A percentile compares a stretch with the other conserved stretches of the same genome.
These are phyloP conservation scores for Lamellibrachia luymesi DNA, from an alignment of 1,140 invertebrate genomes.

Conservation along the genomic window DNA sequence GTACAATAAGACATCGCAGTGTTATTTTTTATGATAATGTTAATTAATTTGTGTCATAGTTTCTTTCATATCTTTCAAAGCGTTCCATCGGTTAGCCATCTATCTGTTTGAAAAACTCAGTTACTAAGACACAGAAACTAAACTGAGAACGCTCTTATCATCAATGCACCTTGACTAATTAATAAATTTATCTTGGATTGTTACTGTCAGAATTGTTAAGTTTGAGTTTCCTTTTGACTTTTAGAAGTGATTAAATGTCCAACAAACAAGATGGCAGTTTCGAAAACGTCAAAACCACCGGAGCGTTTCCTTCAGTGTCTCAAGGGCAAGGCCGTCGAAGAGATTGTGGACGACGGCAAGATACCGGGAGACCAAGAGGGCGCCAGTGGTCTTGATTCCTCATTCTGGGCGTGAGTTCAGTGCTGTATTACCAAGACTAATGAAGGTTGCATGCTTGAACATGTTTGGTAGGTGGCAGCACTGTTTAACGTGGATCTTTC, in stretches of 20 bases:
- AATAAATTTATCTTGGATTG: background rate
- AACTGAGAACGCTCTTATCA: background rate
- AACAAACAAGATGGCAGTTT: background rate
- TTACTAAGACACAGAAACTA: background rate
- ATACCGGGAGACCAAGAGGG: slow-evolving; percentile 73
- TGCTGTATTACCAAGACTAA: background rate
- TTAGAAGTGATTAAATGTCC: background rate
- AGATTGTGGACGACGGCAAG: slow-evolving; percentile 63
- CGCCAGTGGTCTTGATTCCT: slow-evolving; percentile 72
- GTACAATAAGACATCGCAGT: too few relatives aligned
- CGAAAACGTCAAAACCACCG: background rate
- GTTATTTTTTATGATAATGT: too few relatives aligned
- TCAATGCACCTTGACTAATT: background rate
- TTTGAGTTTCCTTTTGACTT: background rate
- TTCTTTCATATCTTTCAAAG: too few relatives aligned
- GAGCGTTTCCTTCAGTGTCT: slow-evolving; percentile 21
- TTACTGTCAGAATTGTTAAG: background rate
- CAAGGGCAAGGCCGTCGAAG: slow-evolving; percentile 33
- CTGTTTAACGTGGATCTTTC: too few relatives aligned
- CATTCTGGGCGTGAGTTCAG: slow-evolving; percentile 62
- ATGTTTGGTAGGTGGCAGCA: too few relatives aligned
- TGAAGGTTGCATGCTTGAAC: too few relatives aligned
- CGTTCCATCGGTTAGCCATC: too few relatives aligned
- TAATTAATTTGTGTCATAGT: too few relatives aligned
- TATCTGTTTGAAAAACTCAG: background rate